Evolutionary conservation across 2,888 invertebrate species (phyloP), one percentile per base, ranked within the genome.

Genomic region (Pristionchus maxplancki): DNA sequence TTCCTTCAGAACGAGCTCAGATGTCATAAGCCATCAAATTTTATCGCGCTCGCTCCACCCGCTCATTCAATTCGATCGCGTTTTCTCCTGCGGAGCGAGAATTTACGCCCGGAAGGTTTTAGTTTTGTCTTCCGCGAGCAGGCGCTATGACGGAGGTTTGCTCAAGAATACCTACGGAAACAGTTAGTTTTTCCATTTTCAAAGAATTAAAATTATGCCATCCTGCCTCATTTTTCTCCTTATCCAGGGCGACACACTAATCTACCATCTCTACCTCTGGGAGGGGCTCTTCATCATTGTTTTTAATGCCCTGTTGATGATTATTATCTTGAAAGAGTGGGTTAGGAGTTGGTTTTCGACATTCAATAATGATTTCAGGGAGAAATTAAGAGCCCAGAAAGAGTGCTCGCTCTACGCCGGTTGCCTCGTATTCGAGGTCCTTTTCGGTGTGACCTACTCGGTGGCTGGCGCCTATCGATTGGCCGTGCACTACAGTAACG

Each of bases 241-340:
- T 9, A 44, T 78, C 17, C 28, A 83, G 53, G 53, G 28, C 13
- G 50, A 50, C n/a, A 24, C 28, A 13, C 24, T 83, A 20, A 53
- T 58, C 53, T 34, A 83, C 53, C 82, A 83, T 20, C 31, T 83
- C 53, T 83, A 83, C 53, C 82, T 83, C 31, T 83, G 82, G 82
- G 82, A 83, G 53, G 82, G 82, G 17, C 82, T 83, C 17, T 53
- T 83, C 53, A 83, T 83, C 15, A 83, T 83, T 24, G 15, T 83
- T 9, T 83, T 83, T 53, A 83, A 83, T 20, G 17, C 82, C 8
- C 9, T 83, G 34, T 28, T 83, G 6, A 37, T 83, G 58, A 44
- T 83, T 1, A 83, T 58, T 53, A 83, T 83, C 53, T 6, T 83
- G 53, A 83, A 53, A 83, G 58, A 83, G 82, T 83, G n/a, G 6